Evolutionary conservation across 2,888 invertebrate species (phyloP), one percentile per base, ranked within the genome.

Genomic region (Tenthredo livida): DNA sequence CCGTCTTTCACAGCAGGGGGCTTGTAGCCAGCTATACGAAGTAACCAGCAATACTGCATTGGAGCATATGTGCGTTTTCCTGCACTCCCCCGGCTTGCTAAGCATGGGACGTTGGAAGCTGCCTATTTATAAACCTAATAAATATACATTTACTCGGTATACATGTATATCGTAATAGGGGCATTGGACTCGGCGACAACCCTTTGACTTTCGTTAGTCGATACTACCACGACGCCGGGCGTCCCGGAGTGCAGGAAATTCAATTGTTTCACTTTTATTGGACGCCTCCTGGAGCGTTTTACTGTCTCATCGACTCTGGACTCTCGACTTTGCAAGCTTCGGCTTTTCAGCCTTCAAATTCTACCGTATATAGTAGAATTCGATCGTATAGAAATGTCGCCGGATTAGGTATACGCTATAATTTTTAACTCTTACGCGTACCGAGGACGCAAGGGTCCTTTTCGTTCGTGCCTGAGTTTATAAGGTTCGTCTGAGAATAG

Each of bases 101-200:
- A 88, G 89, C 90, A 89, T 90, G 90, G 90, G 90, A 89, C 90
- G 83, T 70, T 65, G 67, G 67, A 67, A 90, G 89, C 90, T 89
- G 90, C 86, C 91, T 92, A 92, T 92, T 92, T 92, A 91, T 91
- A 92, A 90, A 89, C 88, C 87, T 84, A 88, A 87, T 87, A 88
- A 87, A 89, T 87, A 89, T 87, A 87, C 86, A 87, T 85, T 85
- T 85, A 78, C 84, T 65, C 85, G 85, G 25, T 85, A 73, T 84
- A 67, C 85, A 85, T 73, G 40, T 83, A 83, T 58, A 80, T 61
- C 80, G 80, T 80, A 80, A 80, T 80, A 80, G 80, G 80, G 61
- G 80, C 80, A 80, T 80, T 80, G 80, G 80, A 80, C 80, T 80
- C 80, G 58, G 80, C n/a, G 80, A 80, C 80, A 80, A 80, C 80